Evolutionary conservation across 2,113 vertebrate species (phyloP), one percentile per base, ranked within the genome.

Genomic region (Desmodus rotundus): DNA sequence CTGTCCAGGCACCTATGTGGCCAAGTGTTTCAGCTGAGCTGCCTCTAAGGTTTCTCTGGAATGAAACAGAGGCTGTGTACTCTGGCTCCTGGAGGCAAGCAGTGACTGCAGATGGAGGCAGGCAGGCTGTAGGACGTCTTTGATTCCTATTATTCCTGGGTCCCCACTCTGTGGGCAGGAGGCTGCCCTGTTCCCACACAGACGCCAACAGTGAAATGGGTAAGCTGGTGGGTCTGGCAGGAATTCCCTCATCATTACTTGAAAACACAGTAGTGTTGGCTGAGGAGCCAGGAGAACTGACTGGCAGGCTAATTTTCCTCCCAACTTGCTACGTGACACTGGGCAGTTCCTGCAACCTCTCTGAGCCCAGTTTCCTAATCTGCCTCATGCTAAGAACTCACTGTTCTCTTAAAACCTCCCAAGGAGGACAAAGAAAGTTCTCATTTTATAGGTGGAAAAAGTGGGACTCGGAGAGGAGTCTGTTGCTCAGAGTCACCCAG

Each of bases 11-110:
- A 38, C 47, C 89, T 72, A 15, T 80, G 85, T 90, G 92, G 72
- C 73, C 5, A 0, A 36, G 65, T n/a, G 45, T 87, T 58, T 83
- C 33, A 77, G 72, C 85, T 50, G 74, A 90, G 58, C 78, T 1
- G 47, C 93, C 67, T 97, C 90, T 96, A 93, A 95, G 54, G 80
- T 95, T 95, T 97, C 93, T 87, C 78, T 94, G 93, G 33, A 78
- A 78, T 76, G 94, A 96, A 89, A 76, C 83, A 56, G 92, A 96
- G 41, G 82, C 86, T 13, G 38, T 90, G 65, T 78, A 74, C 52
- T 87, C 28, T 38, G 52, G 83, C 38, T 87, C 65, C 45, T 67
- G 22, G 36, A 65, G n/a, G 28, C 2, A 8, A 61, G 8, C 9
- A 20, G 61, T 33, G 16, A 50, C 45, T n/a, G 45, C 61, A 78